Conservation (phyloP, 2,888 invertebrate species). For the Galeopsomyia nigrocyanea region DNA sequence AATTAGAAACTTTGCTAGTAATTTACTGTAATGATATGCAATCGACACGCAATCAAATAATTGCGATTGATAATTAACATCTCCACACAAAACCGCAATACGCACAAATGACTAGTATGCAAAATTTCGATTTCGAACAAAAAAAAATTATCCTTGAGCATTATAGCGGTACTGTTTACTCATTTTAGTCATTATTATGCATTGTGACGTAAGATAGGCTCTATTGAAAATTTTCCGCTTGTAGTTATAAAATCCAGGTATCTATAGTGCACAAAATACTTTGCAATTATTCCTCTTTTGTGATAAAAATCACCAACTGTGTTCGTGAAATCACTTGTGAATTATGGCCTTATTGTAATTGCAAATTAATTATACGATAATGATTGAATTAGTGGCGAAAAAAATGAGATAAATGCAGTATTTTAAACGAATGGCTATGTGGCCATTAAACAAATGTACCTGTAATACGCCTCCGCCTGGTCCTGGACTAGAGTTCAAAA, state of each 20-base stretch:
- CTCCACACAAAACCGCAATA: slow-evolving; percentile 19
- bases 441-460: slow-evolving; percentile 68
- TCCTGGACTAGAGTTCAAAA: slow-evolving; percentile 82
- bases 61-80: slow-evolving; percentile 25
- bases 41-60: slow-evolving; percentile 32
- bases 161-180: slow-evolving; percentile 10
- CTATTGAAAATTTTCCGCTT: background rate
- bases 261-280: background rate
- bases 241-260: slow-evolving; percentile 3
- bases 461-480: slow-evolving; percentile 90
- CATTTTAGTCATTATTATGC: background rate
- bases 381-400: background rate
- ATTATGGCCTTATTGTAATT: slow-evolving; percentile 17
- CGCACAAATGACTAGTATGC: slow-evolving; percentile 15
- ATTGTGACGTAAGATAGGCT: background rate
- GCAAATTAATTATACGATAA: background rate
- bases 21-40: background rate
- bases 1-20: slow-evolving; percentile 8
- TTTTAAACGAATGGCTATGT: background rate
- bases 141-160: slow-evolving; percentile 24
- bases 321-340: slow-evolving; percentile 3
- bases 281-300: background rate
- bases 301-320: too few relatives aligned
- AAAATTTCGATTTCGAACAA: slow-evolving; percentile 21
- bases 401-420: background rate